A percentile compares a stretch with the other conserved stretches of the same genome.
Conservation (phyloP, 2,797 vertebrate genomes). For the Scarus forsteni region DNA sequence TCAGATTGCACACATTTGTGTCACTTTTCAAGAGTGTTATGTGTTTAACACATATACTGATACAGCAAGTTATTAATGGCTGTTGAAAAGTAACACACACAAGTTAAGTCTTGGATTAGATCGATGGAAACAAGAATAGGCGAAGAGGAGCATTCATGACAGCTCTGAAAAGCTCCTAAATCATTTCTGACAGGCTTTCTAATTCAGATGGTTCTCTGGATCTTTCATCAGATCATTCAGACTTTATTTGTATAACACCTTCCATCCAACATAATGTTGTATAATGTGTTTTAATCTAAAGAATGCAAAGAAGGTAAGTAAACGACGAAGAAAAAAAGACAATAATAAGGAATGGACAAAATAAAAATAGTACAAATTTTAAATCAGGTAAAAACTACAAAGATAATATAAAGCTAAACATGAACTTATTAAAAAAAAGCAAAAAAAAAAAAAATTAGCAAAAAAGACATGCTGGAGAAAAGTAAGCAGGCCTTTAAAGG, state of each 20-base stretch:
- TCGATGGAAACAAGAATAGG: background rate
- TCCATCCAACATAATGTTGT: background rate
- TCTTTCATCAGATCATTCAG: background rate
- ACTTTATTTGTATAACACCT: background rate
- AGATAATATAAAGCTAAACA: too few species aligned
- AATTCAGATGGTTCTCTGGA: background rate
- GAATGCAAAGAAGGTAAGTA: too few species aligned
- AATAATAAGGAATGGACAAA: too few species aligned
- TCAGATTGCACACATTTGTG: slow-evolving; percentile 22
- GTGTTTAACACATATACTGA: slow-evolving; percentile 22
- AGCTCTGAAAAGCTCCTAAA: background rate
- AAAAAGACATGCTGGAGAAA: too few species aligned
- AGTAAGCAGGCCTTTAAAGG: too few species aligned
- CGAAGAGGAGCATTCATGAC: background rate
- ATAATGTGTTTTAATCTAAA: background rate
- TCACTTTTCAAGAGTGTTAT: slow-evolving; percentile 25
- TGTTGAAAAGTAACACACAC: slow-evolving; percentile 17
- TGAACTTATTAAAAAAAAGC: too few species aligned
- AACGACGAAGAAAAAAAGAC: too few species aligned
- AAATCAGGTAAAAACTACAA: too few species aligned
- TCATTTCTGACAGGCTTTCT: background rate
- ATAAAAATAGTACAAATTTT: too few species aligned
- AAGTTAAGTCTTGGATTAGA: slow-evolving; percentile 13
- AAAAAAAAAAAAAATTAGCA: too few species aligned
- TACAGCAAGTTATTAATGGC: slow-evolving; percentile 31